A percentile compares a stretch with the other conserved stretches of the same genome.
Evolutionary conservation across 2,113 vertebrate species (phyloP).

Genomic region (Vidua macroura): DNA sequence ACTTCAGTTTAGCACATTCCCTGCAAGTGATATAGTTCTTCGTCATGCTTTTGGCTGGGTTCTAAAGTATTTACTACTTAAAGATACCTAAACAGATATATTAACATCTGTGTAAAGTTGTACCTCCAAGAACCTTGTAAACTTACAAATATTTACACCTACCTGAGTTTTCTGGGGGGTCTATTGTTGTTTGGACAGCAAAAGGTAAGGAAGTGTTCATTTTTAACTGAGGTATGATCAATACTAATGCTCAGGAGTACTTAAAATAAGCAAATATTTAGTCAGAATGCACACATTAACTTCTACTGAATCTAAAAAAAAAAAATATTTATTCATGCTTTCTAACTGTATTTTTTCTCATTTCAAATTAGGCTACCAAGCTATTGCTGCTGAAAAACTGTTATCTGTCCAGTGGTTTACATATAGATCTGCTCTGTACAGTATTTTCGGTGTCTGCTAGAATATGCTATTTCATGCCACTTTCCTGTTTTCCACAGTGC

Average conservation of each 20-base stretch:
- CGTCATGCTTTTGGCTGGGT: neutral
- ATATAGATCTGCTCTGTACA: neutral
- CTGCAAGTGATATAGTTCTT: neutral
- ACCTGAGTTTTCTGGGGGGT: neutral
- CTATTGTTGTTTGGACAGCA: neutral
- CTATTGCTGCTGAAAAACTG: neutral
- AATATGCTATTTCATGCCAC: neutral
- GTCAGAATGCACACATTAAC: neutral
- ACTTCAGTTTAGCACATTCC: neutral
- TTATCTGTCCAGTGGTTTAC: neutral
- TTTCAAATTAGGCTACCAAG: neutral
- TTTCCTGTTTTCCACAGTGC: neutral
- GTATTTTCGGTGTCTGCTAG: neutral
- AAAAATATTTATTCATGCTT: neutral
- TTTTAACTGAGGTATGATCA: neutral
- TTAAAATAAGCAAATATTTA: neutral
- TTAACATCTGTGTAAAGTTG: neutral
- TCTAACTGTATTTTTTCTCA: neutral
- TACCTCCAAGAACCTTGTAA: neutral
- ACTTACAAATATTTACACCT: neutral
- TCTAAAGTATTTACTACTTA: neutral
- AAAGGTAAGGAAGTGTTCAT: neutral
- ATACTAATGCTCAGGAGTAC: neutral
- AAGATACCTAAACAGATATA: neutral
- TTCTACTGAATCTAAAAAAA: neutral